Base-by-base conservation (phyloP, 2,888 invertebrate genomes). In the Agrochola lychnidis region DNA sequence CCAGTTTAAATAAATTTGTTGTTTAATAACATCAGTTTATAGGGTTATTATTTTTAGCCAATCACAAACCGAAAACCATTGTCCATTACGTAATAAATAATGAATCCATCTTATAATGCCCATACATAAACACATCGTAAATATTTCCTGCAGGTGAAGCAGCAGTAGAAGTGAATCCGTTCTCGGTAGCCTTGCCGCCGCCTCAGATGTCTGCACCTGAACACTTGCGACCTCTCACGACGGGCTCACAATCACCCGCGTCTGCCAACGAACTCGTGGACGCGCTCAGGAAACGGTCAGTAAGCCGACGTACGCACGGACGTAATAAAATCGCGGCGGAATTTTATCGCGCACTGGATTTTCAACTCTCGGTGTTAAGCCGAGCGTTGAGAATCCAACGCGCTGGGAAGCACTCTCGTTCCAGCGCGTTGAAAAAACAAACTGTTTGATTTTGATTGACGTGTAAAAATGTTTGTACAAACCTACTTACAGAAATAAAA, bases 91-190 rank as follows among this genome's bases (percentile, higher is more conserved):
- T 45, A 51, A 14, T 42, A 7, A 30, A 61, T 30, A 19, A 25
- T 36, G 3, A 42, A 5, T 56, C 2, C 14, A 10, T 30, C 10
- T 36, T 56, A 45, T 40, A 45, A 2, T 0, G 10, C 36, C 30
- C 2, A 40, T 36, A 42, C 1, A 72, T 73, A 5, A 70, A 51
- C 19, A 57, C 7, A 19, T 25, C 1, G 0, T 45, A 16, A 61
- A 64, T 45, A 22, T 70, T 51, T 78, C 36, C 57, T 61, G 0
- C 84, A 92, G 94, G 93, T 61, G 94, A 94, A 7, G 87, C 89
- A 5, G 88, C 86, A 0, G 53, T 88, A 25, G 96, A 96, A 76
- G 36, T 96, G 89, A 96, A 96, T 82, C 96, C 96, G 83, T 96
- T 96, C 89, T 90, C 94, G 2, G 87, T 93, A 82, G 89, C 92